Conservation (phyloP, 1,140 invertebrate genomes). For the Tetramorium alpestre region DNA sequence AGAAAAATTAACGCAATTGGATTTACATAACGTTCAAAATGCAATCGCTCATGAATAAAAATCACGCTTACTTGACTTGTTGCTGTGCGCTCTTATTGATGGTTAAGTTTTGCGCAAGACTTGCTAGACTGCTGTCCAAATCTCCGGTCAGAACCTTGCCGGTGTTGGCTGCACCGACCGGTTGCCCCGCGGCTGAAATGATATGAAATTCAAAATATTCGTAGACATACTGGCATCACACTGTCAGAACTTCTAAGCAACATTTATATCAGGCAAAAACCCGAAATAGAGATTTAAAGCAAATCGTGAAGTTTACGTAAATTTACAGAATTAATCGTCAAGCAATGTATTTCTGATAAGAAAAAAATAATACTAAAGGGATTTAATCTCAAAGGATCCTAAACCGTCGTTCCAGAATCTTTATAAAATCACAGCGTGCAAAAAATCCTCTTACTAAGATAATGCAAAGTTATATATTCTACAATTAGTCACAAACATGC, state of each 20-base stretch:
- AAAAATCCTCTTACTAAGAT: neutral
- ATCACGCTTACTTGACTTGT: constrained; percentile 89
- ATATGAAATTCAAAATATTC: constrained; percentile 73
- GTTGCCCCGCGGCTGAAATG: constrained; percentile 83
- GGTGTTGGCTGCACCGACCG: constrained; percentile 82
- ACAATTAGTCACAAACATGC: constrained; percentile 36
- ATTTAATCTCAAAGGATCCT: neutral
- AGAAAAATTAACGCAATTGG: neutral
- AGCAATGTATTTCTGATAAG: constrained; percentile 3
- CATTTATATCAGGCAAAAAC: constrained; percentile 71
- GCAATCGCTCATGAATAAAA: constrained; percentile 8
- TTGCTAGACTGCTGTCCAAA: constrained; percentile 95
- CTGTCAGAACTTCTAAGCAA: constrained; percentile 88
- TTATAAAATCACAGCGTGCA: neutral
- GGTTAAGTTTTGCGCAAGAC: constrained; percentile 95
- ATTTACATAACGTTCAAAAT: neutral
- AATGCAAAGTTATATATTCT: neutral
- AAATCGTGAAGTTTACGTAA: neutral
- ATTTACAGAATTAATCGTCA: constrained; percentile 9
- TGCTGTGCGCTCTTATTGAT: constrained; percentile 93
- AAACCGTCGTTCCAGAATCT: neutral
- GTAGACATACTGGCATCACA: constrained; percentile 88
- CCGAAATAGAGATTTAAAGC: constrained; percentile 29
- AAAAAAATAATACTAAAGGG: neutral
- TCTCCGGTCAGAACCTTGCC: constrained; percentile 95